A percentile compares a stretch with the other conserved stretches of the same genome.
These are phyloP conservation scores for Andrena marginata DNA, from an alignment of 2,888 invertebrate genomes.

Conservation along the genomic window DNA sequence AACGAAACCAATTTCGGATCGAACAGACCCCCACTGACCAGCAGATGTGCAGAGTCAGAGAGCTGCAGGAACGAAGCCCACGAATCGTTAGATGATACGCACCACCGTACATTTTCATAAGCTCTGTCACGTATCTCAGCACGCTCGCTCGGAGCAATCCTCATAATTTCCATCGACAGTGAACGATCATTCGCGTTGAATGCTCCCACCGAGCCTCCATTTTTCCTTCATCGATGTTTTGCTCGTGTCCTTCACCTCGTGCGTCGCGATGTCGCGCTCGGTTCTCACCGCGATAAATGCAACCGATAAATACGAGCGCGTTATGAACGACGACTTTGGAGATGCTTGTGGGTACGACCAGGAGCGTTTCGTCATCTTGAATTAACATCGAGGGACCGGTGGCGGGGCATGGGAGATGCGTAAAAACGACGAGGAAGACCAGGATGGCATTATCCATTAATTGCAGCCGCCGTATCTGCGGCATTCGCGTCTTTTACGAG, in stretches of 20 bases:
- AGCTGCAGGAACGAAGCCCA: no score
- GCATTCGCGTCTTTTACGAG: slow-evolving; percentile 61
- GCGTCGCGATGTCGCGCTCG: slow-evolving; percentile 50
- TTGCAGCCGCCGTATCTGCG: slow-evolving; percentile 58
- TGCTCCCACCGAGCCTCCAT: not conserved
- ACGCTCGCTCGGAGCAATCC: not conserved
- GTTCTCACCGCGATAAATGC: slow-evolving; percentile 52
- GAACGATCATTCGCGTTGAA: not conserved
- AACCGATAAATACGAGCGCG: slow-evolving; percentile 35
- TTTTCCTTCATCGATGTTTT: not conserved
- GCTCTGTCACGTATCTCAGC: no score
- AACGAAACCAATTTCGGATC: no score
- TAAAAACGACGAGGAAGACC: slow-evolving; percentile 29
- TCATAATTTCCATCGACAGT: not conserved
- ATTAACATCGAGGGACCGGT: slow-evolving; percentile 26
- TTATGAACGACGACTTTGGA: slow-evolving; percentile 21
- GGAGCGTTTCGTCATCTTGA: slow-evolving; percentile 60
- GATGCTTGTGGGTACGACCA: slow-evolving; percentile 42
- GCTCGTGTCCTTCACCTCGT: slow-evolving; percentile 34
- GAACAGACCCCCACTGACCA: no score
- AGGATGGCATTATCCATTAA: slow-evolving; percentile 52
- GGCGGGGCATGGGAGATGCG: not conserved
- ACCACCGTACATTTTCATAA: no score
- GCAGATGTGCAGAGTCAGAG: no score
- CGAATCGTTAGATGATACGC: no score